phyloP scores from a whole-genome alignment of 2,888 invertebrate genomes.

The Latrodectus elegans region DNA sequence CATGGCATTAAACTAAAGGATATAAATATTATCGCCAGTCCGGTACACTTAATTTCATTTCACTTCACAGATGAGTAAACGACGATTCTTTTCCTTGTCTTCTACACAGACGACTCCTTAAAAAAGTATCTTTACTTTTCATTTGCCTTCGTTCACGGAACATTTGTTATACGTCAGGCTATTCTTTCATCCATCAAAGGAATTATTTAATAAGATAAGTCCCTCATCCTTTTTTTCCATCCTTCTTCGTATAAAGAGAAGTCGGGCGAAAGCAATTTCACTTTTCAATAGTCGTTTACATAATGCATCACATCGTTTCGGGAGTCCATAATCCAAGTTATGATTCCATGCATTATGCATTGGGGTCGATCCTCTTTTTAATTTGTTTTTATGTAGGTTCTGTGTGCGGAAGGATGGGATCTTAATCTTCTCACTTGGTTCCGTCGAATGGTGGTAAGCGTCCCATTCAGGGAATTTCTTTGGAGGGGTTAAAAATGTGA shows the following conservation, averaged over 20 bases:
- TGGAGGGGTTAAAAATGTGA: neutral
- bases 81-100: too few relatives aligned
- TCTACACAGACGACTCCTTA: neutral
- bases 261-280: slow-evolving; percentile 59
- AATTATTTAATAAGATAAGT: slow-evolving; percentile 66
- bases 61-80: too few relatives aligned
- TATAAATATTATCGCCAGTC: too few relatives aligned
- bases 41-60: too few relatives aligned
- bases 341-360: slow-evolving; percentile 65
- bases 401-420: slow-evolving; percentile 18
- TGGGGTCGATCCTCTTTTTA: slow-evolving; percentile 32
- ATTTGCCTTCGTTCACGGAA: slow-evolving; percentile 48
- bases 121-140: slow-evolving; percentile 27
- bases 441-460: neutral
- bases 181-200: slow-evolving; percentile 58
- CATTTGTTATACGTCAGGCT: slow-evolving; percentile 60
- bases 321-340: slow-evolving; percentile 60
- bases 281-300: slow-evolving; percentile 66
- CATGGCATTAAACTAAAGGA: too few relatives aligned
- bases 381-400: slow-evolving; percentile 53
- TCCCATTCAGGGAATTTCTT: neutral
- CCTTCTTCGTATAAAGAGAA: slow-evolving; percentile 43
- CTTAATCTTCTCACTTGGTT: slow-evolving; percentile 43
- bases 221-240: slow-evolving; percentile 21
- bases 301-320: slow-evolving; percentile 59